Evolutionary conservation across 2,888 invertebrate genomes (phyloP), one percentile per base, ranked within the genome.

Genomic region (Tetrapedia diversipes): DNA sequence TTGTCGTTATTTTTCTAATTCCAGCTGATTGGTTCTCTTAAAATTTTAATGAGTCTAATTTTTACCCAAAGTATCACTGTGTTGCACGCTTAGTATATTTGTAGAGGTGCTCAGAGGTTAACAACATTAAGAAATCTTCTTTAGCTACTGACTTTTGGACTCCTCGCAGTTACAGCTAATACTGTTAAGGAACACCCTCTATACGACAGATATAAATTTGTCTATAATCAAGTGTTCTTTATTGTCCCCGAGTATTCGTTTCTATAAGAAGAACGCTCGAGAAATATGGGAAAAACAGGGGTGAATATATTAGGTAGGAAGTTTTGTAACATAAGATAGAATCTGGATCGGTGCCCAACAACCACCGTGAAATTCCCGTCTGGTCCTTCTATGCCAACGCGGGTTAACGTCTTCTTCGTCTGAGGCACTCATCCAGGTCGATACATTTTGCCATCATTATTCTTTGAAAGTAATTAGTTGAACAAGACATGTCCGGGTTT

Each of bases 341-440:
- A 69, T 65, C 74, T 83, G 83, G 83, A 81, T 67, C 77, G 60
- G 69, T 83, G 83, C 83, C 83, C 83, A 83, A 72, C 68, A 80
- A 61, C 76, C 70, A 67, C 51, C 65, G 64, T 77, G 65, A 74
- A 80, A 81, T 79, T 75, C 69, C 64, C 64, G 74, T 67, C 74
- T 73, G 47, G 81, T 24, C 51, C 68, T 67, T 79, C 61, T 70
- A 74, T 77, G 77, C 83, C 83, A 83, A 81, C 56, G 74, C 59
- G 67, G 68, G 60, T 69, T 81, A 81, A 83, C 72, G 79, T 77
- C 77, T 66, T 43, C 64, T 69, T 75, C 72, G 54, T 67, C 71
- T 66, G 47, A 54, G 57, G 69, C 45, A 74, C 34, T 66, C 69
- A 16, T 29, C 19, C 49, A 65, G 32, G 16, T 59, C 43, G 32